phyloP scores from a whole-genome alignment of 2,113 vertebrate genomes.

The Eleginops maclovinus region DNA sequence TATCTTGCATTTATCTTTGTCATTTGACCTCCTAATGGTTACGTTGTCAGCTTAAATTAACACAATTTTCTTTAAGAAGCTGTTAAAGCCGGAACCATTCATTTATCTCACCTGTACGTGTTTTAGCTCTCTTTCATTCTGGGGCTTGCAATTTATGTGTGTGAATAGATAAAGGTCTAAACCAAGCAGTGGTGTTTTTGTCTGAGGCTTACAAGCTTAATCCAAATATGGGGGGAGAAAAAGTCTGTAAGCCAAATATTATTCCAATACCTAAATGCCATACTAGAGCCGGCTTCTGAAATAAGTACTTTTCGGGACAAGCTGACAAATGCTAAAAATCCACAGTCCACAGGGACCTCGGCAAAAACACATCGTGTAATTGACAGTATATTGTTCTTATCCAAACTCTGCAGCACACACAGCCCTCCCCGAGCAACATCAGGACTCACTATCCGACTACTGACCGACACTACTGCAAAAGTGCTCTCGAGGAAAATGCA shows the following conservation, averaged over 20 bases:
- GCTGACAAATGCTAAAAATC: slow-evolving; percentile 43
- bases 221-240: slow-evolving; percentile 11
- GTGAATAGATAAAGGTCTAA: slow-evolving; percentile 42
- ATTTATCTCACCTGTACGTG: slow-evolving; percentile 22
- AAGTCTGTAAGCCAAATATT: slow-evolving; percentile 34
- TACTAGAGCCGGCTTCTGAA: slow-evolving; percentile 16
- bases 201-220: slow-evolving; percentile 41
- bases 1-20: slow-evolving; percentile 1
- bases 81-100: slow-evolving; percentile 9
- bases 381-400: slow-evolving; percentile 51
- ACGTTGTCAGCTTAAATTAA: slow-evolving; percentile 1
- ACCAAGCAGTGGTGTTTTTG: slow-evolving; percentile 12
- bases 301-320: slow-evolving; percentile 31
- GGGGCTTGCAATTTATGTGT: slow-evolving; percentile 10
- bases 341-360: slow-evolving; percentile 15
- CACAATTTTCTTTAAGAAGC: background rate
- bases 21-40: background rate
- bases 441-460: slow-evolving; percentile 23
- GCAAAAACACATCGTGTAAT: slow-evolving; percentile 35
- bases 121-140: slow-evolving; percentile 3
- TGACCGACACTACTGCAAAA: slow-evolving; percentile 36
- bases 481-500: slow-evolving; percentile 6
- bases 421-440: slow-evolving; percentile 31
- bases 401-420: slow-evolving; percentile 33
- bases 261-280: slow-evolving; percentile 44